phyloP scores from a whole-genome alignment of 2,113 vertebrate genomes.

The Percina caprodes region DNA sequence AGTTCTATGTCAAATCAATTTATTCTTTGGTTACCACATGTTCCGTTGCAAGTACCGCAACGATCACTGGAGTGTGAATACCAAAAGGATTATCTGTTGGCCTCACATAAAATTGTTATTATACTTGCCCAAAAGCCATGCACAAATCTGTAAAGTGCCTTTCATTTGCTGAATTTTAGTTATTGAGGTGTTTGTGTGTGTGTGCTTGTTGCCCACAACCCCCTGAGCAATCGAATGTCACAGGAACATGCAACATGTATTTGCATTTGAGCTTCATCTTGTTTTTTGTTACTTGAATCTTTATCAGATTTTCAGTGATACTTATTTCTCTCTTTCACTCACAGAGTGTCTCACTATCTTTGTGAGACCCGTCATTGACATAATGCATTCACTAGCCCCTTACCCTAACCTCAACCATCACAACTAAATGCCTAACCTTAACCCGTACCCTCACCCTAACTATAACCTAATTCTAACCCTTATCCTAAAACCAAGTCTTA shows the following conservation, averaged over 20 bases:
- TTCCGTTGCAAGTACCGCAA: neutral
- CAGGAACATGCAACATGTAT: conserved; percentile 23
- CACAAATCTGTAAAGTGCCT: conserved; percentile 5
- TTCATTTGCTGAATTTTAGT: neutral
- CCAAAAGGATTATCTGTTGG: conserved; percentile 31
- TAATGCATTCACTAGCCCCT: too few species aligned
- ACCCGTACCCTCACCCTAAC: too few species aligned
- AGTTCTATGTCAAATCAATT: conserved; percentile 37
- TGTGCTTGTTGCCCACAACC: neutral
- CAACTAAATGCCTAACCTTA: too few species aligned
- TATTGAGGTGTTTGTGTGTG: neutral
- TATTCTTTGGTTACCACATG: conserved; percentile 3
- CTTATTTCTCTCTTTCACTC: neutral
- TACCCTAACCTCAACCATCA: too few species aligned
- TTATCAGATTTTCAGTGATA: neutral
- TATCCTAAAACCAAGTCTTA: too few species aligned
- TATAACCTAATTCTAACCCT: too few species aligned
- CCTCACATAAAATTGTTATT: conserved; percentile 47
- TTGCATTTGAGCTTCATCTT: neutral
- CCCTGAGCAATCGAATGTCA: conserved; percentile 1
- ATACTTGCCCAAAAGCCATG: conserved; percentile 10
- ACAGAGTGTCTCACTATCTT: neutral
- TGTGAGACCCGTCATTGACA: too few species aligned
- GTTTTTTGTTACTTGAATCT: conserved; percentile 19
- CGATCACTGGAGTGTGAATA: conserved; percentile 17